Conservation (phyloP, 92 coral and sea anemone genomes). For the Montipora capitata region DNA sequence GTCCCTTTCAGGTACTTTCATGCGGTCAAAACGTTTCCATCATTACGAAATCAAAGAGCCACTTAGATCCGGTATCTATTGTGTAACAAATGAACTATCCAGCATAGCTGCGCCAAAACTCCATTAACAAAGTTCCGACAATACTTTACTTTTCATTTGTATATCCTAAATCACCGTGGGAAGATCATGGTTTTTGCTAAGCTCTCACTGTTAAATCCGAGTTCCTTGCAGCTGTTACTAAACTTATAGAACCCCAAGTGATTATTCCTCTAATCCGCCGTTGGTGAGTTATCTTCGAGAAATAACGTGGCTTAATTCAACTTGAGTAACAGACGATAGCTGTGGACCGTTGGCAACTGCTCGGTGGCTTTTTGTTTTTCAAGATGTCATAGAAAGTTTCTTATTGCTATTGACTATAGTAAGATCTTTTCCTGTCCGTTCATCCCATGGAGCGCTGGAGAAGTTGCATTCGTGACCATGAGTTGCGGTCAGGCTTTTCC, state of each 20-base stretch:
- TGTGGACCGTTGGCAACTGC: not conserved
- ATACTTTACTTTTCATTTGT: slow-evolving; percentile 15
- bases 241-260: slow-evolving; percentile 23
- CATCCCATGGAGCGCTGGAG: no score
- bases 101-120: slow-evolving; percentile 22
- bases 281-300: not conserved
- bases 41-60: not conserved
- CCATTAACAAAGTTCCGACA: slow-evolving; percentile 40
- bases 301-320: not conserved
- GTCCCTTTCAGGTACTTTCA: slow-evolving; percentile 12
- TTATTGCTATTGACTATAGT: not conserved
- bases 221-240: not conserved
- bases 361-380: not conserved
- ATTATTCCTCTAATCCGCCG: slow-evolving; percentile 37
- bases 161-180: slow-evolving; percentile 41
- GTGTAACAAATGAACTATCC: slow-evolving; percentile 14
- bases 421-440: no score
- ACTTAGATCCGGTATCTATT: not conserved
- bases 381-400: not conserved
- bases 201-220: slow-evolving; percentile 46
- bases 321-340: not conserved
- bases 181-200: not conserved
- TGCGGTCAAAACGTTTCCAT: not conserved
- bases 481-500: no score
- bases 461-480: no score